phyloP scores from a whole-genome alignment of 2,888 invertebrate genomes.

The Catocala fraxini region DNA sequence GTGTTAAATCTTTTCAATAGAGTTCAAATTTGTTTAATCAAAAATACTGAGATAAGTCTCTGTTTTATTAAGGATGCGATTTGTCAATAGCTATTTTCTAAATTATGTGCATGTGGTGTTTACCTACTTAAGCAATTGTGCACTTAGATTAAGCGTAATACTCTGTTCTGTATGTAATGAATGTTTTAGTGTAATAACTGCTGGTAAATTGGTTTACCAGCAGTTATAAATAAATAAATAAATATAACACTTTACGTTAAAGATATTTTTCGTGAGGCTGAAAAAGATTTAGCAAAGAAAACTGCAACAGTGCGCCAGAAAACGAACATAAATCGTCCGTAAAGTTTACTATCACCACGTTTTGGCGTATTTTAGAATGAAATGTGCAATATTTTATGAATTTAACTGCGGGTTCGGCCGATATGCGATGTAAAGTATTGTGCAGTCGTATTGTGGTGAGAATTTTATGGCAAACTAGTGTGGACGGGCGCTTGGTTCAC shows the following conservation, averaged over 20 bases:
- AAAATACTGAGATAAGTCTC: too few species aligned
- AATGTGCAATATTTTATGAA: conserved; percentile 47
- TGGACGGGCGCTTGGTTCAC: conserved; percentile 66
- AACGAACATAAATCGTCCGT: conserved; percentile 48
- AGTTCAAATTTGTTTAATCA: too few species aligned
- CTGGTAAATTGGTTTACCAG: too few species aligned
- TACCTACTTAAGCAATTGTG: too few species aligned
- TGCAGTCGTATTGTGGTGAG: conserved; percentile 46
- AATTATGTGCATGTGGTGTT: too few species aligned
- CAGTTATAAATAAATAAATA: too few species aligned
- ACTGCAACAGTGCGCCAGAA: conserved; percentile 35
- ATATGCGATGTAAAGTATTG: conserved; percentile 22
- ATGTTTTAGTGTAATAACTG: too few species aligned
- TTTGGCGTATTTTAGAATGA: conserved; percentile 39
- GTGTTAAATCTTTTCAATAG: too few species aligned
- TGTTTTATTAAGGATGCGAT: too few species aligned
- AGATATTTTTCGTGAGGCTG: conserved; percentile 25
- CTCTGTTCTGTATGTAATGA: too few species aligned
- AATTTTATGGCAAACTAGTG: conserved; percentile 61
- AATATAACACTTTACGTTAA: conserved; percentile 28
- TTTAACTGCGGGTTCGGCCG: conserved; percentile 35
- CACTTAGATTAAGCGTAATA: too few species aligned
- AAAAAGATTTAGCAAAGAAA: conserved; percentile 41
- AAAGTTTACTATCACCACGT: conserved; percentile 48
- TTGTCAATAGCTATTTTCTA: too few species aligned